phyloP scores from a whole-genome alignment of 2,888 invertebrate species.

The Ormyrus rosae region DNA sequence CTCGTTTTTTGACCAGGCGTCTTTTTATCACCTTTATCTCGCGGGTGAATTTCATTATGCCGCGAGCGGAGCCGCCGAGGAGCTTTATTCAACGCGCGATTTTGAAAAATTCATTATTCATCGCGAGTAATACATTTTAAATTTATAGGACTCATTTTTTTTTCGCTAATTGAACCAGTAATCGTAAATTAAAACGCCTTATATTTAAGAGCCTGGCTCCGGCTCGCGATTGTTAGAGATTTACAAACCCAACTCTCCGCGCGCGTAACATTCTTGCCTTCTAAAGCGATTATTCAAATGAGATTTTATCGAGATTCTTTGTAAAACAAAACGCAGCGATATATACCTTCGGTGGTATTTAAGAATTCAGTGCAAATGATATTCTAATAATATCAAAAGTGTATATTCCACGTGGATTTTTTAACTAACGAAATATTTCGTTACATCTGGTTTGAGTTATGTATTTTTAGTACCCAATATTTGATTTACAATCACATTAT shows the following conservation, averaged over 20 bases:
- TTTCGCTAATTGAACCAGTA: slow-evolving; percentile 13
- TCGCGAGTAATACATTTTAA: slow-evolving; percentile 32
- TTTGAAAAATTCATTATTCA: slow-evolving; percentile 34
- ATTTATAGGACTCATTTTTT: slow-evolving; percentile 44
- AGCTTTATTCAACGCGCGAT: slow-evolving; percentile 5
- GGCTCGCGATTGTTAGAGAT: background rate
- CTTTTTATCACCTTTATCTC: background rate
- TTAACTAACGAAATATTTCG: too few species aligned
- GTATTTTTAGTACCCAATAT: too few species aligned
- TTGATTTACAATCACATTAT: too few species aligned
- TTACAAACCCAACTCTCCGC: background rate
- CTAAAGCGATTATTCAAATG: too few species aligned
- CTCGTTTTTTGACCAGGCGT: background rate
- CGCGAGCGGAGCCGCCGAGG: too few species aligned
- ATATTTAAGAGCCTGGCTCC: background rate
- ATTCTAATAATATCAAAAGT: too few species aligned
- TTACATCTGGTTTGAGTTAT: too few species aligned
- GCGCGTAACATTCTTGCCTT: too few species aligned
- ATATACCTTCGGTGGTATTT: too few species aligned
- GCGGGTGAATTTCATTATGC: background rate
- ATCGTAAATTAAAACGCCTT: slow-evolving; percentile 21
- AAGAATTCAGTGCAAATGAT: background rate
- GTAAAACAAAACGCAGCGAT: too few species aligned
- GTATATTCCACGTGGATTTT: too few species aligned
- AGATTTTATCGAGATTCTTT: too few species aligned